Evolutionary conservation across 2,113 vertebrate species (phyloP).

Genomic region (Cottus gobio): DNA sequence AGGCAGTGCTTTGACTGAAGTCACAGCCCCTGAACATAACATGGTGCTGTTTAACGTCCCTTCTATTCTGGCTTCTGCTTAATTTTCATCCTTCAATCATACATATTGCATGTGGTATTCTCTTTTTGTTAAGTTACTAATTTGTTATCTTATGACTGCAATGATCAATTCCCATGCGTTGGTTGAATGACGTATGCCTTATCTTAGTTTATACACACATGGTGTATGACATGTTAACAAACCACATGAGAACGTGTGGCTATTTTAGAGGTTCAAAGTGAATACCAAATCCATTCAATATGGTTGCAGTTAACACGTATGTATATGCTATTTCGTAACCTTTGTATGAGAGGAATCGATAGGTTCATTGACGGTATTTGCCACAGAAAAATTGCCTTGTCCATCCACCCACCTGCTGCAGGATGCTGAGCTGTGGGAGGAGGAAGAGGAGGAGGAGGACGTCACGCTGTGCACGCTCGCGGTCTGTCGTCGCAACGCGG

Average conservation of each 20-base stretch:
- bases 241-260: not conserved
- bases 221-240: too few species aligned
- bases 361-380: not conserved
- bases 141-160: not conserved
- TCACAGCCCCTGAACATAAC: not conserved
- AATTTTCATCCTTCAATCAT: not conserved
- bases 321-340: not conserved
- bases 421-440: slow-evolving; percentile 37
- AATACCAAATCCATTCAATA: not conserved
- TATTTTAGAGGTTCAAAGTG: not conserved
- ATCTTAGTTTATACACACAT: not conserved
- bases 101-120: not conserved
- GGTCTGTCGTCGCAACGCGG: slow-evolving; percentile 69
- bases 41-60: not conserved
- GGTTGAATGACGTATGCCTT: not conserved
- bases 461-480: slow-evolving; percentile 53
- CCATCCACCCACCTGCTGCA: slow-evolving; percentile 48
- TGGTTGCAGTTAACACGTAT: not conserved
- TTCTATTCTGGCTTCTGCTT: not conserved
- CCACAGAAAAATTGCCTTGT: not conserved
- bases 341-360: not conserved
- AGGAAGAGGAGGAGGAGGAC: slow-evolving; percentile 34
- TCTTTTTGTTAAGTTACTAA: not conserved
- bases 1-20: not conserved
- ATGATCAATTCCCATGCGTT: not conserved